phyloP scores from a whole-genome alignment of 2,113 vertebrate genomes.

The Campylomormyrus numenius region DNA sequence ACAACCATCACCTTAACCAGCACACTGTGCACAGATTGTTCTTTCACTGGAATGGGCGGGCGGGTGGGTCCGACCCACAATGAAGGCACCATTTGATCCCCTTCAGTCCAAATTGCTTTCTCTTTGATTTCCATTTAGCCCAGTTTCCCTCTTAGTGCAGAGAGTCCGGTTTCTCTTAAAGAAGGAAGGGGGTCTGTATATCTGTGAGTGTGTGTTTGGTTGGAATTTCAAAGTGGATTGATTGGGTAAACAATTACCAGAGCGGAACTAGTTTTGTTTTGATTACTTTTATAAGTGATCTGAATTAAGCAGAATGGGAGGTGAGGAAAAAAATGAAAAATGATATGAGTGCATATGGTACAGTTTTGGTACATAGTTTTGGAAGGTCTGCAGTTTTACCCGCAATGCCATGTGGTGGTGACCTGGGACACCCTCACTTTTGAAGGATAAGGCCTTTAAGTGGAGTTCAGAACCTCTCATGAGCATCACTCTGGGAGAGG shows the following conservation, averaged over 20 bases:
- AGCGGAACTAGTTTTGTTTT: background rate
- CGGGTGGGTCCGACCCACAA: slow-evolving; percentile 78
- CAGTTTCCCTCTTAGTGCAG: slow-evolving; percentile 75
- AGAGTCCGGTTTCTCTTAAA: slow-evolving; percentile 81
- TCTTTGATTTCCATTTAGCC: slow-evolving; percentile 82
- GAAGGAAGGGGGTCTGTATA: slow-evolving; percentile 58
- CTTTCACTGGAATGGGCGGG: slow-evolving; percentile 76
- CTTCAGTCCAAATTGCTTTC: slow-evolving; percentile 82
- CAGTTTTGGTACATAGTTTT: background rate
- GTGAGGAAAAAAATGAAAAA: background rate
- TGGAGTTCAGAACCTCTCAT: background rate
- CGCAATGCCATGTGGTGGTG: background rate
- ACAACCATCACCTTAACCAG: slow-evolving; percentile 53
- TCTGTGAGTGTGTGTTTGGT: slow-evolving; percentile 8
- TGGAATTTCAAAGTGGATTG: background rate
- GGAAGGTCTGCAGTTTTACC: background rate
- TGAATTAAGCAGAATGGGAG: background rate
- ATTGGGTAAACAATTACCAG: background rate
- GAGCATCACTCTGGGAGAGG: background rate
- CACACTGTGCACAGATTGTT: slow-evolving; percentile 79
- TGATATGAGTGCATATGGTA: background rate
- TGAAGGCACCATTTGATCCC: slow-evolving; percentile 95
- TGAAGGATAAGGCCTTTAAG: background rate
- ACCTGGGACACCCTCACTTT: background rate
- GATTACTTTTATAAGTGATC: background rate